A percentile compares a stretch with the other conserved stretches of the same genome.
These are phyloP conservation scores for Eupithecia dodoneata DNA, from an alignment of 2,888 invertebrate genomes.

Conservation along the genomic window DNA sequence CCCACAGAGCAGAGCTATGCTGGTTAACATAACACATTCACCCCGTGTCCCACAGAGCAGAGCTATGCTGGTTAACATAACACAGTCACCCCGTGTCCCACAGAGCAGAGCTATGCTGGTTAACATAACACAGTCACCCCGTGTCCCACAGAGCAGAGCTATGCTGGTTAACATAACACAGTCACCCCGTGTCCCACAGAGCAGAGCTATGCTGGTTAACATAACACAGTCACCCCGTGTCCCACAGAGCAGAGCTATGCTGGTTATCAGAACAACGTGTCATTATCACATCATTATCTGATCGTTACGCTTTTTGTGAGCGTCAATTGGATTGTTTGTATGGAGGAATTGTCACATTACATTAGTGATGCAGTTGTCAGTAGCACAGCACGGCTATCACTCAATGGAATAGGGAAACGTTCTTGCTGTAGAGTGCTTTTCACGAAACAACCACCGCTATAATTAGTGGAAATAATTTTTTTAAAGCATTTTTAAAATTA, in stretches of 20 bases:
- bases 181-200: slow-evolving; percentile 20
- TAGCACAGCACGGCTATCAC: not conserved
- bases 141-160: slow-evolving; percentile 17
- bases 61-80: no score
- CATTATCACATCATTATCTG: slow-evolving; percentile 26
- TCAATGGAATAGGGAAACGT: not conserved
- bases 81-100: slow-evolving; percentile 18
- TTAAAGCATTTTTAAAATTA: no score
- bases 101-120: not conserved
- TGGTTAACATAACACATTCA: no score
- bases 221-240: no score
- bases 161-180: no score
- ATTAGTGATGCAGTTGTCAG: not conserved
- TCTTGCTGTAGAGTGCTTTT: not conserved
- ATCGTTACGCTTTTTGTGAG: slow-evolving; percentile 29
- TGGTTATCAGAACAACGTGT: slow-evolving; percentile 29
- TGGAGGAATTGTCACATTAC: slow-evolving; percentile 22
- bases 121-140: not conserved
- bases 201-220: no score
- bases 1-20: no score
- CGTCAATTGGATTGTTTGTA: slow-evolving; percentile 18
- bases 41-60: slow-evolving; percentile 21
- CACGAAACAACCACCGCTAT: no score
- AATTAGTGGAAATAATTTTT: no score
- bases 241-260: slow-evolving; percentile 6